Base-by-base conservation (phyloP, 1,140 invertebrate species). In the Zaprionus africanus region DNA sequence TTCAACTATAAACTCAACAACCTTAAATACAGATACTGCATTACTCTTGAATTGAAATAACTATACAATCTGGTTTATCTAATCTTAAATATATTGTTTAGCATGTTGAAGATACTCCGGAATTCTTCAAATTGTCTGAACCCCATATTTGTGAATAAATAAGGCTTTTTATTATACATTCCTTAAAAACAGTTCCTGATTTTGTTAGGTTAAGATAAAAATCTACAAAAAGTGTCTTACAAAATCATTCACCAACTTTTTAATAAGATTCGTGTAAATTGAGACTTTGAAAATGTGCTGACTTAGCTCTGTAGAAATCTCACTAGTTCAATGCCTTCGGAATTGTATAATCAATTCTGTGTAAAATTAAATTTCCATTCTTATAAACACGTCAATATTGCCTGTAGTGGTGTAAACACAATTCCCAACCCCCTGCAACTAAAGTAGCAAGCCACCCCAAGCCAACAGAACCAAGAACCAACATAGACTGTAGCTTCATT, bases 401-500 rank as follows among this genome's bases (percentile, higher is more conserved):
- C 6, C 53, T 15, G 4, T 11, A 22, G 49, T 53, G 11, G 22
- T 22, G 22, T 22, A 46, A 15, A 13, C 31, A 22, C 19, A 43
- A 31, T 4, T n/a, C 11, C 17, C 24, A 41, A 0, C 43, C 12
- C 5, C 51, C 9, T n/a, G 1, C 22, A 31, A 34, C 38, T 26
- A 54, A 31, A 12, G 58, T 63, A 56, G 22, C 59, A 13, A 31
- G 36, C 49, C 17, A 53, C 49, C 26, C 57, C 64, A 17, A n/a
- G 15, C 41, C 41, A 43, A n/a, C 49, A 6, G 17, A 24, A 24
- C 34, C 51, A 22, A 22, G 22, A 22, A 22, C 22, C 22, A 22
- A 22, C 49, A 26, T 65, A 17, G 41, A 17, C n/a, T 17, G 41
- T 11, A 57, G 80, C 65, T 75, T 70, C 58, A 75, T 69, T 88